Evolutionary conservation across 2,113 vertebrate genomes (phyloP).

Genomic region (Bos javanicus): DNA sequence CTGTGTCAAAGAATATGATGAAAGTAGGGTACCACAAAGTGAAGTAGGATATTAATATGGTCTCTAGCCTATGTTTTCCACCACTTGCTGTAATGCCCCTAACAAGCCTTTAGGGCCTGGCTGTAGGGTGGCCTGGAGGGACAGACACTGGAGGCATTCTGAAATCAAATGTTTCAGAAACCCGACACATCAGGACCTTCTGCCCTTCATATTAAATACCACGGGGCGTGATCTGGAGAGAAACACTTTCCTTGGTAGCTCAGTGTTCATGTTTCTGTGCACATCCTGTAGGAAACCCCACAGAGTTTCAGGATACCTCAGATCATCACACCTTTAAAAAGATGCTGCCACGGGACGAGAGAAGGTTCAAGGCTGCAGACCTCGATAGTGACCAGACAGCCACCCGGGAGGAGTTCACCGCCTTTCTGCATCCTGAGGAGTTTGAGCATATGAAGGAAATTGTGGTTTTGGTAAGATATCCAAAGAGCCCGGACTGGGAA

Average conservation of each 20-base stretch:
- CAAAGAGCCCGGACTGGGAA: not conserved
- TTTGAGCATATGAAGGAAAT: constrained; percentile 98
- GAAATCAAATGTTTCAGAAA: not conserved
- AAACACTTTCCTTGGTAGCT: not conserved
- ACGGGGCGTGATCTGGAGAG: not conserved
- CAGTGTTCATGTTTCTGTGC: not conserved
- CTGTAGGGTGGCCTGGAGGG: not conserved
- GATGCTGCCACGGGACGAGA: constrained; percentile 97
- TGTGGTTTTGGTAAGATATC: constrained; percentile 91
- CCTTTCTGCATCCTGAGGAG: constrained; percentile 97
- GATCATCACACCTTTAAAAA: constrained; percentile 97
- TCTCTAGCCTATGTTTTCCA: not conserved
- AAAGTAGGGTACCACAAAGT: not conserved
- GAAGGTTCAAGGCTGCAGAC: constrained; percentile 92
- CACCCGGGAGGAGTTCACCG: constrained; percentile 94
- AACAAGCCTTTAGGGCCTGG: too few species aligned
- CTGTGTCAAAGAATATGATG: not conserved
- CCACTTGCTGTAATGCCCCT: not conserved
- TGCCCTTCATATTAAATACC: not conserved
- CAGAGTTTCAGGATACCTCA: constrained; percentile 91
- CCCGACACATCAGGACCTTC: not conserved
- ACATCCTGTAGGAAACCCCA: constrained; percentile 87
- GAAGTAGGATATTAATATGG: not conserved
- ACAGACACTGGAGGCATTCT: not conserved
- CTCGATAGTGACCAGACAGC: constrained; percentile 86